Conservation (phyloP, 2,113 vertebrate genomes). For the Myanophis thanlyinensis region DNA sequence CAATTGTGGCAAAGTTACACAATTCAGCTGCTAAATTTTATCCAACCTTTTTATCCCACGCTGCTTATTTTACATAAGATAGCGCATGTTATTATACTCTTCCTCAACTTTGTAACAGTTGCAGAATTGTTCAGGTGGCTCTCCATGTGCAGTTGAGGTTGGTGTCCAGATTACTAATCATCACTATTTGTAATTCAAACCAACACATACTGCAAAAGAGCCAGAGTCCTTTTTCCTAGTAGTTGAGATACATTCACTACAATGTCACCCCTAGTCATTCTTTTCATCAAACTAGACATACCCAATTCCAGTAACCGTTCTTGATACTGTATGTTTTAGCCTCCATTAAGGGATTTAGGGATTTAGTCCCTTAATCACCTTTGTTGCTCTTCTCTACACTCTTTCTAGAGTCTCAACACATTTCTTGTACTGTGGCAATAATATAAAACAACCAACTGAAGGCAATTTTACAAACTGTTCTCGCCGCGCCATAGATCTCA, state of each 20-base stretch:
- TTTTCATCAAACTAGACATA: no score
- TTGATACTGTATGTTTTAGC: no score
- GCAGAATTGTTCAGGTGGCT: neutral
- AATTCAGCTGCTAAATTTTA: neutral
- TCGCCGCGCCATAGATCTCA: neutral
- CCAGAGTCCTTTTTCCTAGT: neutral
- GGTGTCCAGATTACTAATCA: neutral
- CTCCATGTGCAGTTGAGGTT: neutral
- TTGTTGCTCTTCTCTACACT: no score
- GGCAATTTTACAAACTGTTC: neutral
- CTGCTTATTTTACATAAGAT: neutral
- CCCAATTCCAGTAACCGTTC: no score
- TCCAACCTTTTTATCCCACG: neutral
- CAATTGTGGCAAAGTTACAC: neutral
- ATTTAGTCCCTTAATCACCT: no score
- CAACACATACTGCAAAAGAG: neutral
- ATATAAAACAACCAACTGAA: neutral
- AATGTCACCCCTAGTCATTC: neutral
- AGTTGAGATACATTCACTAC: neutral
- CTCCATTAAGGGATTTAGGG: no score
- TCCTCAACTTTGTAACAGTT: neutral
- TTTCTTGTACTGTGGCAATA: no score
- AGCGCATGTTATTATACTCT: neutral
- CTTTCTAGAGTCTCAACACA: neutral
- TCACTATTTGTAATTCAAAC: neutral